These are phyloP conservation scores for Drosophila picticornis DNA, from an alignment of 2,888 invertebrate species.

Conservation along the genomic window DNA sequence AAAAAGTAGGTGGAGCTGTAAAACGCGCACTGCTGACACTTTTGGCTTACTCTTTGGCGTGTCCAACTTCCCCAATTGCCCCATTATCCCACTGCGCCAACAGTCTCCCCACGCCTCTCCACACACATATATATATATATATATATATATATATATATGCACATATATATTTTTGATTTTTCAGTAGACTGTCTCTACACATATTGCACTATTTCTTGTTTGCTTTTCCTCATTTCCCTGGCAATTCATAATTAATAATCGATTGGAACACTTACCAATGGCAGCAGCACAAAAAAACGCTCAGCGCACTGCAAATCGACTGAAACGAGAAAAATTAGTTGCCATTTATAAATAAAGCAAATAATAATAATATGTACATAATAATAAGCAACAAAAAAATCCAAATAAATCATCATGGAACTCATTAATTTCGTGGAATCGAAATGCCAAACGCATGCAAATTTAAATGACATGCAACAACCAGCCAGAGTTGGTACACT, in stretches of 20 bases:
- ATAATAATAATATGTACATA: not conserved
- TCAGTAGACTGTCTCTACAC: slow-evolving; percentile 21
- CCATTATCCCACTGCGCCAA: not conserved
- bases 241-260: slow-evolving; percentile 63
- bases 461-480: not conserved
- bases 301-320: slow-evolving; percentile 6
- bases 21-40: slow-evolving; percentile 65
- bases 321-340: slow-evolving; percentile 20
- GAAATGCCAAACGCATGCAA: not conserved
- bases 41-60: slow-evolving; percentile 58
- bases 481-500: not conserved
- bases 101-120: not conserved
- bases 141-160: not conserved
- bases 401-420: not conserved
- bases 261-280: slow-evolving; percentile 12
- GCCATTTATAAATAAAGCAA: slow-evolving; percentile 13
- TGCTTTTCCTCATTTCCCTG: slow-evolving; percentile 4
- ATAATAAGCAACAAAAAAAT: slow-evolving; percentile 7
- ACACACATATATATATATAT: slow-evolving; percentile 3
- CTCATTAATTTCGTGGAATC: slow-evolving; percentile 12
- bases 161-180: not conserved
- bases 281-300: not conserved
- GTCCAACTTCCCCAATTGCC: slow-evolving; percentile 13
- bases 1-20: slow-evolving; percentile 66
- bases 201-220: slow-evolving; percentile 23